Percentiles rank a stretch among this genome's conserved stretches.
phyloP scores from a whole-genome alignment of 2,797 vertebrate genomes.

The Cirrhinus molitorella region DNA sequence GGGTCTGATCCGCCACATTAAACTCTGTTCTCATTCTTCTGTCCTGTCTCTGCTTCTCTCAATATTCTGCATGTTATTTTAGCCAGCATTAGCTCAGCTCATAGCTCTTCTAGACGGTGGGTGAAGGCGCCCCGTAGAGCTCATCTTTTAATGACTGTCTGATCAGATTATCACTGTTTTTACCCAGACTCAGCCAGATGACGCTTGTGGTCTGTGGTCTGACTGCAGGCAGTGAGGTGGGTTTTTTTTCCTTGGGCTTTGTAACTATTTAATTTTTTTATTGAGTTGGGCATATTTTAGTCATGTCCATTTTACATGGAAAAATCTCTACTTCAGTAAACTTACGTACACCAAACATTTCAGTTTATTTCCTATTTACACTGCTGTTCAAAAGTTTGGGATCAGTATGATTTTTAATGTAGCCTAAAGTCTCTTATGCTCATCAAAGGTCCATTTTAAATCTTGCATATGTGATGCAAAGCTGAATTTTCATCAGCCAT shows the following conservation, averaged over 20 bases:
- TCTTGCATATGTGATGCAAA: no score
- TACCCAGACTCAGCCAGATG: slow-evolving; percentile 56
- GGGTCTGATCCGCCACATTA: slow-evolving; percentile 34
- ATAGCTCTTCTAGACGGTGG: slow-evolving; percentile 34
- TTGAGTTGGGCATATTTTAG: not conserved
- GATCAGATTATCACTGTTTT: slow-evolving; percentile 72
- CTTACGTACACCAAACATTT: no score
- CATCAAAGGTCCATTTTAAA: no score
- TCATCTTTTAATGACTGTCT: slow-evolving; percentile 67
- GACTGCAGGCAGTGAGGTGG: not conserved
- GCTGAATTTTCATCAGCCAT: no score
- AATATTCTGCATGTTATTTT: slow-evolving; percentile 49
- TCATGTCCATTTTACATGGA: no score
- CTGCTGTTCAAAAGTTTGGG: no score
- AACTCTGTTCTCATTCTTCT: slow-evolving; percentile 16
- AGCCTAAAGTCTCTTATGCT: no score
- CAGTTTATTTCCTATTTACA: no score
- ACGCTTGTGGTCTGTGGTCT: slow-evolving; percentile 17
- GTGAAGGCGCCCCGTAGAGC: slow-evolving; percentile 57
- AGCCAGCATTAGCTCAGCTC: slow-evolving; percentile 63
- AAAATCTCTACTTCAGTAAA: no score
- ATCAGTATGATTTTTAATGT: no score
- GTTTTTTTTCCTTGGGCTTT: not conserved
- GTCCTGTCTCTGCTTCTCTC: not conserved
- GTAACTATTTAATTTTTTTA: not conserved